Evolutionary conservation across 2,797 vertebrate species (phyloP).

Genomic region (Calcarius lapponicus): DNA sequence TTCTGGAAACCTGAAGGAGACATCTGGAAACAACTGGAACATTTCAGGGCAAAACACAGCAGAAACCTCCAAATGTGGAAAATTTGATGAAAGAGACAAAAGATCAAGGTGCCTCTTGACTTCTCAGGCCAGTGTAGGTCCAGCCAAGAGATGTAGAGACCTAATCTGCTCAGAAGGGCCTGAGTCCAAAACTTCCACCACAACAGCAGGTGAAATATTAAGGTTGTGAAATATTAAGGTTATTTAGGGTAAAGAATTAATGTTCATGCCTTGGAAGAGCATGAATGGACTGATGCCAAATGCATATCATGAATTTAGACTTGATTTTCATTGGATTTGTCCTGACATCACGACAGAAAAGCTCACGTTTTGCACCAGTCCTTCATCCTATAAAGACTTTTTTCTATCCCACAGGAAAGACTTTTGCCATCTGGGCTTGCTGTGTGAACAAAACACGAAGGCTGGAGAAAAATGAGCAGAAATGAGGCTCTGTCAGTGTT

Average conservation of each 20-base stretch:
- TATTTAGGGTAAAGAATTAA: background rate
- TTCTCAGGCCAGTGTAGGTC: background rate
- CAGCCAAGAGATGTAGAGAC: rapidly evolving
- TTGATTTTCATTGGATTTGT: background rate
- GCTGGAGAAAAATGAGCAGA: background rate
- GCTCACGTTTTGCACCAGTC: background rate
- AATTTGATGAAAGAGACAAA: background rate
- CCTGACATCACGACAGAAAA: background rate
- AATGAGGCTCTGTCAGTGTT: background rate
- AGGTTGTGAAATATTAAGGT: background rate
- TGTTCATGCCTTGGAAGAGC: background rate
- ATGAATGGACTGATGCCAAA: rapidly evolving
- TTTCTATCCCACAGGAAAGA: background rate
- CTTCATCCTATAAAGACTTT: background rate
- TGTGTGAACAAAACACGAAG: background rate
- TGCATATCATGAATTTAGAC: rapidly evolving
- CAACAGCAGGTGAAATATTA: background rate
- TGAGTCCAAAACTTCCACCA: background rate
- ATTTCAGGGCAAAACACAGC: background rate
- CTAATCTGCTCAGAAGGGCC: background rate
- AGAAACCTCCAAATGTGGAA: background rate
- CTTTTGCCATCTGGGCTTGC: background rate
- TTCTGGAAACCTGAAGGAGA: background rate
- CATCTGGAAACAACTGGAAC: background rate
- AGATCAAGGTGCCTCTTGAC: background rate